Evolutionary conservation across 2,797 vertebrate genomes (phyloP).

Genomic region (Pseudochaenichthys georgianus): DNA sequence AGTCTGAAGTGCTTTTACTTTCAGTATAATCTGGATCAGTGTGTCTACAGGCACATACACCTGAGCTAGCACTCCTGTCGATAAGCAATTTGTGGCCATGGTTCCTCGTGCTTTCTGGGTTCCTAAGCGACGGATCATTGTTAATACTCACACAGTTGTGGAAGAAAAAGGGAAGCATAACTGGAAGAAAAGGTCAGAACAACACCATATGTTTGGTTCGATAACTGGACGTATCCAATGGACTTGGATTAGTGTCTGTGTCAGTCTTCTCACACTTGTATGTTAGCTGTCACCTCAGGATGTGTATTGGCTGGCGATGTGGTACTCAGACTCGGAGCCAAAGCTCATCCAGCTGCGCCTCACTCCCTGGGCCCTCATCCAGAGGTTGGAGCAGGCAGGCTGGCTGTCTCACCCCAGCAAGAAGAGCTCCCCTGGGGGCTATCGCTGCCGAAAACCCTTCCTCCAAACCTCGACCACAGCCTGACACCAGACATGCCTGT

Average conservation of each 20-base stretch:
- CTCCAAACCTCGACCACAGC: conserved; percentile 44
- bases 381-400: conserved; percentile 52
- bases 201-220: background rate
- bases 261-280: conserved; percentile 19
- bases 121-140: conserved; percentile 16
- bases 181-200: conserved; percentile 20
- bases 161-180: conserved; percentile 18
- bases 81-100: conserved; percentile 18
- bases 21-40: background rate
- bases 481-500: conserved; percentile 71
- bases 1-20: background rate
- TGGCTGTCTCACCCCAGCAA: conserved; percentile 54
- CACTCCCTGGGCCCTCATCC: conserved; percentile 52
- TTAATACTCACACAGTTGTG: conserved; percentile 25
- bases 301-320: conserved; percentile 35
- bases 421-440: conserved; percentile 54
- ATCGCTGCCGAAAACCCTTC: conserved; percentile 45
- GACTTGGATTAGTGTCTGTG: too few species aligned
- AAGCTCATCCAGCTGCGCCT: conserved; percentile 65
- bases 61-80: conserved; percentile 1
- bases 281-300: conserved; percentile 20
- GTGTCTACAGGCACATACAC: conserved; percentile 2
- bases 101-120: conserved; percentile 12
- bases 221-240: background rate
- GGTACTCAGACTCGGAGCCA: conserved; percentile 38